Base-by-base conservation (phyloP, 1,140 invertebrate genomes). In the Ditylenchus dipsaci region DNA sequence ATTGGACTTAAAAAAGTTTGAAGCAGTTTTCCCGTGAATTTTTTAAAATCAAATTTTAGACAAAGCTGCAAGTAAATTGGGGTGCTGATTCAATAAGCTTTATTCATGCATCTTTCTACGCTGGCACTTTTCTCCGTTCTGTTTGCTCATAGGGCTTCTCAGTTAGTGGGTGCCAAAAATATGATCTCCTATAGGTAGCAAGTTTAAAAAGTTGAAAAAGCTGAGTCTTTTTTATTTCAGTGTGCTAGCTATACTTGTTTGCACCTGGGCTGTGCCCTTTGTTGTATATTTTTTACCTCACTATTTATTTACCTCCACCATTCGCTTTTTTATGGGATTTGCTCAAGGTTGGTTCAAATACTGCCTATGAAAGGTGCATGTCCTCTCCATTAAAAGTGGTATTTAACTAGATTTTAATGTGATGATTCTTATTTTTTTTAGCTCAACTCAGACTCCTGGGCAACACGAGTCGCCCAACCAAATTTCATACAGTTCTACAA, bases 241-340 rank as follows among this genome's bases (percentile, higher is more conserved):
- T 21, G 69, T 69, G 11, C 11, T 72, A n/a, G 68, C 71, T 15
- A 38, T 23, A 0, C n/a, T 71, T 38, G 5, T 69, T 0, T 27
- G 45, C 27, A 69, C 68, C 1, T 71, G 68, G 69, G 29, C 47
- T n/a, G 17, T 69, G 21, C 68, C 68, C 29, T 38, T 72, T 17
- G 38, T 71, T 17, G 29, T 69, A 23, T 71, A 69, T 27, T 26
- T 72, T 9, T n/a, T n/a, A 15, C 67, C 29, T 19, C 23, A 53
- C 11, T 69, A 71, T 68, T 19, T 69, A 9, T 73, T 69, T 29
- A 71, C 68, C 15, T 67, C 68, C 11, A 8, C 71, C 8, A 15
- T 69, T 19, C 29, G 68, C 15, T 69, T 69, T n/a, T 1, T 62
- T 9, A 69, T 49, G 9, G 68, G 68, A 57, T 27, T 69, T 26